Evolutionary conservation across 2,888 invertebrate genomes (phyloP).

Genomic region (Eupelmus urozonus): DNA sequence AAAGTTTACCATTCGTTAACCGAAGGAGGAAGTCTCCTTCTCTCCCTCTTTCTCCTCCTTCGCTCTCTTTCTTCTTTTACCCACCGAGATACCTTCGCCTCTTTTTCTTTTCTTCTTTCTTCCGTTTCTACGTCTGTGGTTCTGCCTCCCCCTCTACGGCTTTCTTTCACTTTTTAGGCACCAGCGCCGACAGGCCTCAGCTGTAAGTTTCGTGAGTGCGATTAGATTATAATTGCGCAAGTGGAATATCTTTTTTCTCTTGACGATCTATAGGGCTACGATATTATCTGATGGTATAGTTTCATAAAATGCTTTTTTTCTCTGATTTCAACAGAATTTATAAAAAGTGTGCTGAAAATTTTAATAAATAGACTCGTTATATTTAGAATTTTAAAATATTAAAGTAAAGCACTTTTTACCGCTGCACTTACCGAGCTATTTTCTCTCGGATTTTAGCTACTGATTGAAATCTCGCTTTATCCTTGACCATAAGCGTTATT

Average conservation of each 20-base stretch:
- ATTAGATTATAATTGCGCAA: constrained; percentile 6
- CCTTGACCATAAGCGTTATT: constrained; percentile 34
- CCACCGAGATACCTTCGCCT: background rate
- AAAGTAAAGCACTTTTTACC: constrained; percentile 29
- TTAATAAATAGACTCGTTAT: background rate
- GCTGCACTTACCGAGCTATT: no score
- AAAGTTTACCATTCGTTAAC: constrained; percentile 55
- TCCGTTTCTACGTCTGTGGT: background rate
- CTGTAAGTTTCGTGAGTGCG: background rate
- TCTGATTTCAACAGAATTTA: no score
- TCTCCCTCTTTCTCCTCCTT: constrained; percentile 8
- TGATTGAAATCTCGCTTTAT: constrained; percentile 21
- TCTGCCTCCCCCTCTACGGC: no score
- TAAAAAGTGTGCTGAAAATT: no score
- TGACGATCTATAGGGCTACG: no score
- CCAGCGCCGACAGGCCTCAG: no score
- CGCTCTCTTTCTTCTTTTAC: background rate
- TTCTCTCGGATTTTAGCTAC: no score
- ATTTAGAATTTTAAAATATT: constrained; percentile 31
- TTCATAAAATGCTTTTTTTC: no score
- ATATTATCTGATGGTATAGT: no score
- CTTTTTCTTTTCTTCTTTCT: constrained; percentile 4
- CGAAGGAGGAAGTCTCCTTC: constrained; percentile 41
- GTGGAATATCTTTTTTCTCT: background rate
- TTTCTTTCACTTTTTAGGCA: background rate